Conservation (phyloP, 2,888 invertebrate species). For the Ochlodes sylvanus region DNA sequence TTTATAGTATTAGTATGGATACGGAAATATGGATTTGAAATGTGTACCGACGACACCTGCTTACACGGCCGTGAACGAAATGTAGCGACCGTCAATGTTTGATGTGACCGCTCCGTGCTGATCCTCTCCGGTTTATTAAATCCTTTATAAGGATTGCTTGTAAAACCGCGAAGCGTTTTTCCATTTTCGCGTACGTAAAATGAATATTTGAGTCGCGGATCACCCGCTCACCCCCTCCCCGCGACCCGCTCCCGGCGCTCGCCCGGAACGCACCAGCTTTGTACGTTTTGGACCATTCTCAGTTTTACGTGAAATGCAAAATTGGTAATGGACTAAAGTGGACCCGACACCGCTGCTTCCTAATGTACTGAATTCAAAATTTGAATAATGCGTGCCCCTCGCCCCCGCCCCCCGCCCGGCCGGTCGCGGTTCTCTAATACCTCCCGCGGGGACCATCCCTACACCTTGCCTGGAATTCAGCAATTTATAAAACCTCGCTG, state of each 20-base stretch:
- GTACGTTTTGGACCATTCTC: constrained; percentile 3
- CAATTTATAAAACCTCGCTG: constrained; percentile 33
- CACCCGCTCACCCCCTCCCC: not conserved
- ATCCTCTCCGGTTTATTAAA: constrained; percentile 29
- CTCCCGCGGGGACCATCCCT: constrained; percentile 28
- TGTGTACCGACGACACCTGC: too few relatives aligned
- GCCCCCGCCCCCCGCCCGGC: constrained; percentile 7
- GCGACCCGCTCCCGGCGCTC: not conserved
- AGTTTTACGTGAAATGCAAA: constrained; percentile 24
- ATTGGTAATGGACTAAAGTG: constrained; percentile 43
- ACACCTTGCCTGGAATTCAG: constrained; percentile 23
- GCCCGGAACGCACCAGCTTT: not conserved
- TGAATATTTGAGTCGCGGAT: constrained; percentile 34
- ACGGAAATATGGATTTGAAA: too few relatives aligned
- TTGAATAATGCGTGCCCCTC: constrained; percentile 41
- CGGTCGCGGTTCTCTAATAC: constrained; percentile 28
- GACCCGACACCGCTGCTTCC: constrained; percentile 38
- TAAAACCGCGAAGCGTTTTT: constrained; percentile 36
- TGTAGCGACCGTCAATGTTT: constrained; percentile 23
- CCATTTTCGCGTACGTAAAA: constrained; percentile 34
- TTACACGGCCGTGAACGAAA: too few relatives aligned
- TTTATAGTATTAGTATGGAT: too few relatives aligned
- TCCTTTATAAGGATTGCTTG: constrained; percentile 25
- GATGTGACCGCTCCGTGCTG: constrained; percentile 12
- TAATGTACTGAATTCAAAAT: constrained; percentile 43